Percentiles rank a stretch among this genome's conserved stretches.
phyloP scores from a whole-genome alignment of 1,140 invertebrate genomes.

The Drosophila equinoxialis region DNA sequence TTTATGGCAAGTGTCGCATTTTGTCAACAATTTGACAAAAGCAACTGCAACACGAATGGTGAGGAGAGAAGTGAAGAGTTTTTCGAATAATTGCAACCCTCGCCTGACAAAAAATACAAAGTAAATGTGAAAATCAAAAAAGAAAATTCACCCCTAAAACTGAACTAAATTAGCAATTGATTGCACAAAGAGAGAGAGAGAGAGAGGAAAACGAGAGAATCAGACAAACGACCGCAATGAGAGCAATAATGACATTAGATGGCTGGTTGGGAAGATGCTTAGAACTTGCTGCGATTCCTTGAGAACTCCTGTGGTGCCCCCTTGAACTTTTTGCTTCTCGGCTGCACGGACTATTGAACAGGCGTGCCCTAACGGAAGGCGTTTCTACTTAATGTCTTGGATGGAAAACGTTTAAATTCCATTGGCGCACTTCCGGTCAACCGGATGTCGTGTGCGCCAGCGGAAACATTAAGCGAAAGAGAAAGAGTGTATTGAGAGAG shows the following conservation, averaged over 20 bases:
- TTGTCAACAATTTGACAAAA: slow-evolving; percentile 74
- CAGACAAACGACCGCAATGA: slow-evolving; percentile 65
- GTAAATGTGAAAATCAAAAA: slow-evolving; percentile 67
- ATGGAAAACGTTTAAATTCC: slow-evolving; percentile 79
- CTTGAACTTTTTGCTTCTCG: no score
- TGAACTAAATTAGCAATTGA: slow-evolving; percentile 75
- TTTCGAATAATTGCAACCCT: slow-evolving; percentile 39
- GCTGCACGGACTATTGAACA: slow-evolving; percentile 69
- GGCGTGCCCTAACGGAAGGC: slow-evolving; percentile 74
- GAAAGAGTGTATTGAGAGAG: slow-evolving; percentile 20
- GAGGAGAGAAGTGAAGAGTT: slow-evolving; percentile 15
- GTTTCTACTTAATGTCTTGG: slow-evolving; percentile 77
- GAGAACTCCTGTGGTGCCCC: slow-evolving; percentile 22
- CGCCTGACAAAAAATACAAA: slow-evolving; percentile 37
- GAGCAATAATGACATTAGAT: slow-evolving; percentile 74
- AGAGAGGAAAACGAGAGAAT: slow-evolving; percentile 1
- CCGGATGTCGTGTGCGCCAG: slow-evolving; percentile 78
- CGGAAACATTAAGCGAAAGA: slow-evolving; percentile 76
- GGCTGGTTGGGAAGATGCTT: slow-evolving; percentile 20
- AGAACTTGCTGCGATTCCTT: slow-evolving; percentile 57
- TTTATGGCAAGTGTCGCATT: slow-evolving; percentile 82
- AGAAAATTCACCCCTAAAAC: slow-evolving; percentile 57
- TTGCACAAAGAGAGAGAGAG: slow-evolving; percentile 31
- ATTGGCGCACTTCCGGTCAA: slow-evolving; percentile 77
- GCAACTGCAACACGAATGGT: slow-evolving; percentile 60